Base-by-base conservation (phyloP, 2,113 vertebrate species). In the Corythornis madagascariensis region DNA sequence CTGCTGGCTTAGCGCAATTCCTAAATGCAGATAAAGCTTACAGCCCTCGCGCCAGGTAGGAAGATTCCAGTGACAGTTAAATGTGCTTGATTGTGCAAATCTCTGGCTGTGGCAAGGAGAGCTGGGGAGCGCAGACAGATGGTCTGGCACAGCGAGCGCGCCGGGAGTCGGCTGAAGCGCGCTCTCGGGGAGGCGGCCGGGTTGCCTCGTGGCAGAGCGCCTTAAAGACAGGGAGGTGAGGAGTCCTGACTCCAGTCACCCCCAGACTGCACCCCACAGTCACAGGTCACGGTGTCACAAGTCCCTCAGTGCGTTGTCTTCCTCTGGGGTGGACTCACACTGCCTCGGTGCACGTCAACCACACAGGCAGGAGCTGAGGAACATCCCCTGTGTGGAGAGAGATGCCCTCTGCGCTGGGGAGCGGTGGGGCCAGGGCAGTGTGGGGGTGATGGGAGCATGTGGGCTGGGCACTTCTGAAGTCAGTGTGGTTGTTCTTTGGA, bases 1-100 rank as follows among this genome's bases (percentile, higher is more conserved):
- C 86, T 88, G 90, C 88, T 88, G 93, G 90, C 83, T 93, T 91
- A 91, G 83, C n/a, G 21, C 92, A 82, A 48, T 85, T 92, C 87
- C 90, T 87, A 92, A 95, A 93, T 87, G 92, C 90, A 92, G 95
- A 95, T 94, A 94, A 95, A 78, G 86, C 96, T 95, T 92, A 89
- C 57, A 65, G 82, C 86, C 78, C 73, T 93, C 67, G 8, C 61
- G 22, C 84, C 94, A 94, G 96, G 95, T 95, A 94, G 96, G 90
- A 93, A 95, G 88, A 87, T 93, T 94, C 90, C 83, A 84, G 88
- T 22, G 53, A 56, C 88, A 89, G 89, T 60, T 56, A 90, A 94
- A 94, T 79, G 90, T 87, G 86, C 87, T 93, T 6, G 7, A 21
- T 42, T 90, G 92, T 95, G 92, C 90, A 93, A 79, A 94, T 95